Conservation (phyloP, 2,113 vertebrate genomes). For the Daboia siamensis region DNA sequence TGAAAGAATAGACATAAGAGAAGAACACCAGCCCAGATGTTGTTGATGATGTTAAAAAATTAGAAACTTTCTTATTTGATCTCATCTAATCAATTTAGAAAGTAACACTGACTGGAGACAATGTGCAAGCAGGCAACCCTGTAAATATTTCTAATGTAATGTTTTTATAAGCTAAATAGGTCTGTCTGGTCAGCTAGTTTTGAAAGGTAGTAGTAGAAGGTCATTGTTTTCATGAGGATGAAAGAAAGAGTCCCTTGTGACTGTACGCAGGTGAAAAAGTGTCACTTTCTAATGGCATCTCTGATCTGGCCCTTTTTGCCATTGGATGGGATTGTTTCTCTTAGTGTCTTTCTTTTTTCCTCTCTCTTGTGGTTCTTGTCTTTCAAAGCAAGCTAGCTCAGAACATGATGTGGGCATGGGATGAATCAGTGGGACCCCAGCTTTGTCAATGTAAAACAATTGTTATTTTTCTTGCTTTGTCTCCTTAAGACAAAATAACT, state of each 20-base stretch:
- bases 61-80: background rate
- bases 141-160: background rate
- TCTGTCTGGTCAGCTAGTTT: background rate
- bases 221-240: background rate
- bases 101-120: background rate
- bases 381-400: background rate
- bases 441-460: background rate
- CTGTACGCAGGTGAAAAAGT: background rate
- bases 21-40: background rate
- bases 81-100: background rate
- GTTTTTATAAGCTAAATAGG: background rate
- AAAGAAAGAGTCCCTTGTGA: background rate
- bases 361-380: background rate
- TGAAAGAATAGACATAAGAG: background rate
- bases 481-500: background rate
- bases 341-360: background rate
- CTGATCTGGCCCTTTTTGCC: background rate
- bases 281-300: background rate
- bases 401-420: background rate
- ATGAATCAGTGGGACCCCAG: background rate
- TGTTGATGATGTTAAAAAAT: background rate
- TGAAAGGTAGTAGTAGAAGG: background rate
- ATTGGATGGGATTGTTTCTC: background rate
- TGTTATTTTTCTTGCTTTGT: background rate
- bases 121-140: background rate